phyloP scores from a whole-genome alignment of 1,140 invertebrate species.

The Drosophila parabipectinata region DNA sequence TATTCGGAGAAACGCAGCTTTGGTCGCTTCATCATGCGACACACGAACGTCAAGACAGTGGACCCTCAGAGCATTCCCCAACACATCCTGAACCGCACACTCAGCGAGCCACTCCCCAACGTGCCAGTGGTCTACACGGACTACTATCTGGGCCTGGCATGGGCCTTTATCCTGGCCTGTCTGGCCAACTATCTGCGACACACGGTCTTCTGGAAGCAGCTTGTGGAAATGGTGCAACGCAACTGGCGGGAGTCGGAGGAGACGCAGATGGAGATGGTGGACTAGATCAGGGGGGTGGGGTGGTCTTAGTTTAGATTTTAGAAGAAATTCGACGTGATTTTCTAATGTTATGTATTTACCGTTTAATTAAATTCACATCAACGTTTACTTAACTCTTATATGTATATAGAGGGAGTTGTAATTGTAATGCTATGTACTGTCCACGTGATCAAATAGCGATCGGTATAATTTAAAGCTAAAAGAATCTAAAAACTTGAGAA shows the following conservation, averaged over 20 bases:
- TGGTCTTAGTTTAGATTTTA: background rate
- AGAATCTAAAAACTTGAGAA: conserved; percentile 25
- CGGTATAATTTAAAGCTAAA: conserved; percentile 53
- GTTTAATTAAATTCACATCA: conserved; percentile 81
- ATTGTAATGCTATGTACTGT: conserved; percentile 25
- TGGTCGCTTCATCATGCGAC: conserved; percentile 91
- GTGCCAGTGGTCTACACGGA: conserved; percentile 85
- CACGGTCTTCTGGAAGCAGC: conserved; percentile 91
- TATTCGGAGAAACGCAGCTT: conserved; percentile 93
- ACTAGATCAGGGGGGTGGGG: conserved; percentile 20
- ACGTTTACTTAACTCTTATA: conserved; percentile 72
- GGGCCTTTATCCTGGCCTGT: conserved; percentile 93
- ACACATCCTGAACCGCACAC: background rate
- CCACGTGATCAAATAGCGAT: conserved; percentile 16
- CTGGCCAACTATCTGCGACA: conserved; percentile 90
- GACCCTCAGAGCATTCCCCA: conserved; percentile 43
- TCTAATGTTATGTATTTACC: conserved; percentile 69
- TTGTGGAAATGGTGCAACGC: conserved; percentile 93
- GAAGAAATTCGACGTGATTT: conserved; percentile 19
- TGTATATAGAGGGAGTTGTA: conserved; percentile 18
- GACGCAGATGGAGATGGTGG: conserved; percentile 89
- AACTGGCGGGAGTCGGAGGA: conserved; percentile 95
- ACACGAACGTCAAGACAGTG: conserved; percentile 89
- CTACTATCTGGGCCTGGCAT: conserved; percentile 92
- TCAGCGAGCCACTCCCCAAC: conserved; percentile 85